phyloP scores from a whole-genome alignment of 2,797 vertebrate species.

The Pseudopleuronectes americanus region DNA sequence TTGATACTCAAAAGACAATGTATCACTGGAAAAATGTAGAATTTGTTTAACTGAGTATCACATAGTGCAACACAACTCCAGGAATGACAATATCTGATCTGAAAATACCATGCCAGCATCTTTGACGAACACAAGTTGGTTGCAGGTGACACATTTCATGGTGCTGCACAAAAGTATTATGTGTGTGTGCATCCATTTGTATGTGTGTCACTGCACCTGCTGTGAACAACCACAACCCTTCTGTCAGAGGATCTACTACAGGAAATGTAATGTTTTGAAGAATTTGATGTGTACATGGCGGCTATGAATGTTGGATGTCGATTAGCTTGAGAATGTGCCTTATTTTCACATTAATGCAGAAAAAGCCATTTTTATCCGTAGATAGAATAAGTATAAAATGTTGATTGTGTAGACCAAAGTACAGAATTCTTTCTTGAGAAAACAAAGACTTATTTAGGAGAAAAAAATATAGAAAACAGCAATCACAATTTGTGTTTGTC shows the following conservation, averaged over 20 bases:
- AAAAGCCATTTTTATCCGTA: neutral
- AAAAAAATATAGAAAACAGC: too few species aligned
- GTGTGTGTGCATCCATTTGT: conserved; percentile 9
- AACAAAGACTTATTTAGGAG: too few species aligned
- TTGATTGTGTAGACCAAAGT: too few species aligned
- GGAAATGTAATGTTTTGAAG: conserved; percentile 43
- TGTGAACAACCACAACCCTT: conserved; percentile 53
- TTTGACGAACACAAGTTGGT: conserved; percentile 21
- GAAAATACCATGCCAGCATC: conserved; percentile 32
- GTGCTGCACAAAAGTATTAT: conserved; percentile 20
- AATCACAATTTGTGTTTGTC: too few species aligned
- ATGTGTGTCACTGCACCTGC: conserved; percentile 51
- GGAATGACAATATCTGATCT: conserved; percentile 25
- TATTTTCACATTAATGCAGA: neutral
- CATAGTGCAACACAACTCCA: neutral
- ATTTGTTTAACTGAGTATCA: neutral
- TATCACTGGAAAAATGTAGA: neutral
- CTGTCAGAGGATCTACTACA: conserved; percentile 18
- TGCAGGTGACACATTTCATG: conserved; percentile 18
- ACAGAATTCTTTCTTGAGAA: too few species aligned
- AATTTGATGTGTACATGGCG: conserved; percentile 7
- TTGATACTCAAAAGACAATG: neutral
- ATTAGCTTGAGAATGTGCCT: conserved; percentile 10
- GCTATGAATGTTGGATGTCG: conserved; percentile 15
- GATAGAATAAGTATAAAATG: too few species aligned